phyloP scores from a whole-genome alignment of 2,888 invertebrate species.

The Troglohyphantes excavatus region DNA sequence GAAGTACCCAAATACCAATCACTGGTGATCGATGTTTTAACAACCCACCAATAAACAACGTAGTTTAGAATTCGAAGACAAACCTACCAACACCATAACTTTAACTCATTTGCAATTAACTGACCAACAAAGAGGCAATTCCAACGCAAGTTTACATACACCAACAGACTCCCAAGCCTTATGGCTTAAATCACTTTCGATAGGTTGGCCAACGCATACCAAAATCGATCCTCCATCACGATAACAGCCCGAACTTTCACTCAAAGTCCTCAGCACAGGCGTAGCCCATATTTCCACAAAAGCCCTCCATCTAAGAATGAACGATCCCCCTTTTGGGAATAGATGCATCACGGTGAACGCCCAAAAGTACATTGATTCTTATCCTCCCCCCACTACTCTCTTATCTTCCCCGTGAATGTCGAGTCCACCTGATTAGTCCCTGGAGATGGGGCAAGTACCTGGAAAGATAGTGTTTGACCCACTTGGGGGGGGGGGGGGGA shows the following conservation, averaged over 20 bases:
- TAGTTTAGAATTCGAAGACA: no score
- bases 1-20: no score
- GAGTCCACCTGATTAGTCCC: conserved; percentile 33
- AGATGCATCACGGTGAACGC: conserved; percentile 46
- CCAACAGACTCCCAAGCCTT: not conserved
- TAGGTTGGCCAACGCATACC: not conserved
- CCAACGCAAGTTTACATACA: no score
- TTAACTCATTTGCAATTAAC: no score
- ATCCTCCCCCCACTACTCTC: not conserved
- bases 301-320: conserved; percentile 4
- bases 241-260: not conserved
- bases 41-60: no score
- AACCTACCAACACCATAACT: no score
- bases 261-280: not conserved
- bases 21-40: no score
- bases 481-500: not conserved
- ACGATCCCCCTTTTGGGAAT: conserved; percentile 31
- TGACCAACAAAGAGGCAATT: no score
- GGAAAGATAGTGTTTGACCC: conserved; percentile 25
- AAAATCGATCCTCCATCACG: not conserved
- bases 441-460: not conserved
- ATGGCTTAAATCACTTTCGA: not conserved
- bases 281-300: not conserved
- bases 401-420: not conserved
- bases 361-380: conserved; percentile 61